Percentiles rank a stretch among this genome's conserved stretches.
Evolutionary conservation across 2,888 invertebrate genomes (phyloP).

Genomic region (Meiosimyza platycephala): DNA sequence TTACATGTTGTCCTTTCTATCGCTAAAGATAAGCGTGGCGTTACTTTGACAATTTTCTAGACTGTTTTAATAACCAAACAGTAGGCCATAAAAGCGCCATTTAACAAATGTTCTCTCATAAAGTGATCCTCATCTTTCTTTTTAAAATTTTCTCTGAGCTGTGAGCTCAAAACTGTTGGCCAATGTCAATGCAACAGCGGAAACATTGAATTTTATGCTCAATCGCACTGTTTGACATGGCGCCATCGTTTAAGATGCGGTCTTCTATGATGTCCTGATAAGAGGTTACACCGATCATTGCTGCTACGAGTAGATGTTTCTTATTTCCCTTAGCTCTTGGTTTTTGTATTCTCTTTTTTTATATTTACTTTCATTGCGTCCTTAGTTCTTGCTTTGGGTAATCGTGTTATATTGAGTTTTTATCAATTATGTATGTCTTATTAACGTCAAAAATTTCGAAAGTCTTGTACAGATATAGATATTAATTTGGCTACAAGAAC

Average conservation of each 20-base stretch:
- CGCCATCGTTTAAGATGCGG: constrained; percentile 68
- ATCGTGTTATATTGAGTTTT: no score
- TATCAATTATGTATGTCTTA: no score
- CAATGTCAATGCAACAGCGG: neutral
- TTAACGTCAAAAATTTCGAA: no score
- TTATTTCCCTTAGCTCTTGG: neutral
- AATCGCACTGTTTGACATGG: constrained; percentile 66
- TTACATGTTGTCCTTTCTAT: constrained; percentile 17
- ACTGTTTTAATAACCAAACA: constrained; percentile 28
- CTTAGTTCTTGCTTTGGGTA: neutral
- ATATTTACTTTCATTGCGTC: neutral
- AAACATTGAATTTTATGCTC: constrained; percentile 45
- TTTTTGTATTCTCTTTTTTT: neutral
- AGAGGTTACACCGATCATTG: constrained; percentile 39
- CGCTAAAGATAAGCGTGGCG: constrained; percentile 25
- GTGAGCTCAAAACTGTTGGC: no score
- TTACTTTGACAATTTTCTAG: constrained; percentile 29
- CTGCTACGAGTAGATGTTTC: neutral
- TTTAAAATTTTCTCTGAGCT: no score
- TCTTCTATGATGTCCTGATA: constrained; percentile 66
- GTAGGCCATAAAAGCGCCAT: constrained; percentile 29
- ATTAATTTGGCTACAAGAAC: no score
- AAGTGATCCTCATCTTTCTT: neutral
- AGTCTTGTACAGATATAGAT: no score
- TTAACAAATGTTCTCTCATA: constrained; percentile 29